phyloP scores from a whole-genome alignment of 2,113 vertebrate species.

The Xenopus tropicalis region DNA sequence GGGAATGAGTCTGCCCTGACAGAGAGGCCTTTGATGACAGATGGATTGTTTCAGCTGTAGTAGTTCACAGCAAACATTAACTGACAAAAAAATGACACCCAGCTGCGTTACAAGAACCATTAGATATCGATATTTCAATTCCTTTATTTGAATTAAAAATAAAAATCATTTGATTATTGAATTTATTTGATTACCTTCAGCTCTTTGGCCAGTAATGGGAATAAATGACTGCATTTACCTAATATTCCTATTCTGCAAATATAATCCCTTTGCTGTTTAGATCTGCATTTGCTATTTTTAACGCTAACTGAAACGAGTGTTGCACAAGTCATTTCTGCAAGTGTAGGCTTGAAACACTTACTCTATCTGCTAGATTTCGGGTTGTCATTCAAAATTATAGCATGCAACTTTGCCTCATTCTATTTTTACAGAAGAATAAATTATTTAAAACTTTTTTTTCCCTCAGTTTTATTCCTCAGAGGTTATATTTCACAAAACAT shows the following conservation, averaged over 20 bases:
- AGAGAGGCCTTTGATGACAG: no score
- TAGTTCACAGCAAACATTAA: no score
- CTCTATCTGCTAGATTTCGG: slow-evolving; percentile 19
- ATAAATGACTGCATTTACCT: no score
- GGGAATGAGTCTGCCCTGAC: no score
- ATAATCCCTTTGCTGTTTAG: slow-evolving; percentile 3
- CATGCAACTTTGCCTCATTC: slow-evolving; percentile 27
- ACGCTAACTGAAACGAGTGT: slow-evolving; percentile 9
- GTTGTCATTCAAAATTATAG: slow-evolving; percentile 34
- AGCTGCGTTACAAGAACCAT: no score
- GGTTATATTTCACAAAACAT: slow-evolving; percentile 16
- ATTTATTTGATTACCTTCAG: no score
- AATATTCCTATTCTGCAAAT: neutral
- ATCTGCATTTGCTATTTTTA: slow-evolving; percentile 25
- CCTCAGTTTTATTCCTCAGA: slow-evolving; percentile 7
- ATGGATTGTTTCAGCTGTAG: no score
- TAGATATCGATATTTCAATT: no score
- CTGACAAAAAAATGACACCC: no score
- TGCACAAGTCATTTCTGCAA: slow-evolving; percentile 18
- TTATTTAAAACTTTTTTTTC: slow-evolving; percentile 17
- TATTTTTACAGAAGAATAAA: slow-evolving; percentile 28
- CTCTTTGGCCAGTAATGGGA: no score
- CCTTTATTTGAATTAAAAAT: no score
- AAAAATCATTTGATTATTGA: no score
- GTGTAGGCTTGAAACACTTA: slow-evolving; percentile 12